Percentiles rank a stretch among this genome's conserved stretches.
Evolutionary conservation across 1,140 invertebrate species (phyloP).

Genomic region (Drepana arcuata): DNA sequence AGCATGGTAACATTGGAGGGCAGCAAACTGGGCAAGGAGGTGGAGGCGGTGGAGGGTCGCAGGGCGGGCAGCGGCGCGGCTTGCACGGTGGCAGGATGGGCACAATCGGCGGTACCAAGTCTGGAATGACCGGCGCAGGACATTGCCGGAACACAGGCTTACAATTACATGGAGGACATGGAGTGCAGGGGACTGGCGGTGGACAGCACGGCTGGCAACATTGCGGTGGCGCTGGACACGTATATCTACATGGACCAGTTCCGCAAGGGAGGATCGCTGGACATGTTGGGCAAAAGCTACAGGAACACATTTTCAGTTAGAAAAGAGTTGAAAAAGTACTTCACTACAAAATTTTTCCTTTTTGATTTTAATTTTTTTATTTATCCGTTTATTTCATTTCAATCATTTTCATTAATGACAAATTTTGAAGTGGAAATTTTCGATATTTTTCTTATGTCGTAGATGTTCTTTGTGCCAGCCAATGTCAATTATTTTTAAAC

Average conservation of each 20-base stretch:
- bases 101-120: slow-evolving; percentile 46
- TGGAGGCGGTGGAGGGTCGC: slow-evolving; percentile 33
- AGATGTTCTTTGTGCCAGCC: too few species aligned
- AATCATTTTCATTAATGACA: too few species aligned
- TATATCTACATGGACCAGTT: slow-evolving; percentile 27
- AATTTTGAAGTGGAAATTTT: too few species aligned
- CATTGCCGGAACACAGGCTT: slow-evolving; percentile 36
- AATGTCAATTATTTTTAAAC: too few species aligned
- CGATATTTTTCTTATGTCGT: too few species aligned
- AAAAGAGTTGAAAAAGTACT: neutral
- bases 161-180: slow-evolving; percentile 49
- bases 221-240: slow-evolving; percentile 35
- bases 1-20: slow-evolving; percentile 50
- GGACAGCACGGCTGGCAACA: slow-evolving; percentile 51
- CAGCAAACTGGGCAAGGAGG: slow-evolving; percentile 45
- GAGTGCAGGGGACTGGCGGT: slow-evolving; percentile 48
- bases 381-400: too few species aligned
- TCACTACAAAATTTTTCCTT: too few species aligned
- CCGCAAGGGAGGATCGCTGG: slow-evolving; percentile 51
- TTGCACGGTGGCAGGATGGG: slow-evolving; percentile 42
- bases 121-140: slow-evolving; percentile 45
- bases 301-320: slow-evolving; percentile 30
- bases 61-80: slow-evolving; percentile 34
- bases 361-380: too few species aligned
- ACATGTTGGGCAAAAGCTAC: slow-evolving; percentile 48